A percentile compares a stretch with the other conserved stretches of the same genome.
These are phyloP conservation scores for Sebastes paucispinis DNA, from an alignment of 2,797 vertebrate genomes.

Conservation along the genomic window DNA sequence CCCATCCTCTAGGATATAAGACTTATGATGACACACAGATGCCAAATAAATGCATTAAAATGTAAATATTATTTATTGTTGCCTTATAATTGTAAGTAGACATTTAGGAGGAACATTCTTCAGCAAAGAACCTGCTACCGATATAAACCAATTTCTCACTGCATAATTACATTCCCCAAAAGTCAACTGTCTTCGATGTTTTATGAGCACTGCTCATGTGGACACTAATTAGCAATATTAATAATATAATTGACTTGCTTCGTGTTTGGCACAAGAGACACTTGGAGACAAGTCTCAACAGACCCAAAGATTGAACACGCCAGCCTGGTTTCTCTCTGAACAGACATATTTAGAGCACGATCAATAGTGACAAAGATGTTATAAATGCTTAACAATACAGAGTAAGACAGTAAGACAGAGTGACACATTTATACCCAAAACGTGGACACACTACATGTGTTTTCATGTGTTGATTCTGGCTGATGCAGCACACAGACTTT, in stretches of 20 bases:
- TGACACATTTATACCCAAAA: background rate
- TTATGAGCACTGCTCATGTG: background rate
- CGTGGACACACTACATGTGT: background rate
- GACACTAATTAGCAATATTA: slow-evolving; percentile 29
- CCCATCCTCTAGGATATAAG: background rate
- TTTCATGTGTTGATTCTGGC: background rate
- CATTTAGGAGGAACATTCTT: background rate
- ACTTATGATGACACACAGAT: background rate
- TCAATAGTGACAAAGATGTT: slow-evolving; percentile 54
- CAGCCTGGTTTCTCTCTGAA: slow-evolving; percentile 5
- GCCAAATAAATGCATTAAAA: background rate
- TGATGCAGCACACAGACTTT: background rate
- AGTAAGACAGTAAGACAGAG: background rate
- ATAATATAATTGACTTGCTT: slow-evolving; percentile 30
- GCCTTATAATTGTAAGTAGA: background rate
- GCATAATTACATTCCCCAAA: slow-evolving; percentile 21
- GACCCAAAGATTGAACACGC: slow-evolving; percentile 2
- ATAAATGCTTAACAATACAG: slow-evolving; percentile 47
- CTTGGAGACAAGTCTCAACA: background rate
- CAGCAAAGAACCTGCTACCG: background rate
- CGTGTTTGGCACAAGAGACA: slow-evolving; percentile 8
- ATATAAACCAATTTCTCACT: background rate
- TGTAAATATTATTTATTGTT: background rate
- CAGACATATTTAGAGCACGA: slow-evolving; percentile 1
- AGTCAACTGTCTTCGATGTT: slow-evolving; percentile 16